These are phyloP conservation scores for Muscidifurax raptorellus DNA, from an alignment of 1,140 invertebrate genomes.

Conservation along the genomic window DNA sequence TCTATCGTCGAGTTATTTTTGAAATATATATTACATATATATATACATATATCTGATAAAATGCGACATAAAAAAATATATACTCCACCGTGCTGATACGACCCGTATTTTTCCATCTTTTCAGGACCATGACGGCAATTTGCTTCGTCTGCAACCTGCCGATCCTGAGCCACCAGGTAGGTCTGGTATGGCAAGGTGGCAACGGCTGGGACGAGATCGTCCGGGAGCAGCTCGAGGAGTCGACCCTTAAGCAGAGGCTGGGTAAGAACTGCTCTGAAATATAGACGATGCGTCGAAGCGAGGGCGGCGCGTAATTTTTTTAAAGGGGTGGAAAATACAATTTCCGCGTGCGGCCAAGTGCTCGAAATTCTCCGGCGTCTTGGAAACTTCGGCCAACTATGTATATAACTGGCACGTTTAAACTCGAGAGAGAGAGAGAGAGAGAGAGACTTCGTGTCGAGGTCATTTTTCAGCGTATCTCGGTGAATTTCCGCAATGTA, in stretches of 20 bases:
- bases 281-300: too few relatives aligned
- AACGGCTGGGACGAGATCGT: slow-evolving; percentile 95
- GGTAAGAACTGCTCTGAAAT: slow-evolving; percentile 72
- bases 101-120: slow-evolving; percentile 60
- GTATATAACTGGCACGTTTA: neutral
- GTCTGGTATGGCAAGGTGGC: slow-evolving; percentile 92
- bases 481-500: neutral
- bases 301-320: neutral
- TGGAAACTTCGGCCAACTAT: neutral
- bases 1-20: slow-evolving; percentile 49
- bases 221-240: slow-evolving; percentile 89
- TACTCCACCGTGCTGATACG: too few relatives aligned
- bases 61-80: too few relatives aligned
- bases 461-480: slow-evolving; percentile 21
- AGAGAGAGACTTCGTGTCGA: neutral
- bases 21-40: neutral
- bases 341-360: neutral
- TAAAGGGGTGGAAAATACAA: neutral
- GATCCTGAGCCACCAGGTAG: slow-evolving; percentile 94
- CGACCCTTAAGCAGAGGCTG: slow-evolving; percentile 86
- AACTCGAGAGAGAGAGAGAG: neutral
- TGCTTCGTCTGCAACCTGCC: slow-evolving; percentile 97
- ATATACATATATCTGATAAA: neutral
- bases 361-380: neutral
- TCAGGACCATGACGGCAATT: slow-evolving; percentile 93